Base-by-base conservation (phyloP, 2,888 invertebrate species). In the Mesochorus sp. region DNA sequence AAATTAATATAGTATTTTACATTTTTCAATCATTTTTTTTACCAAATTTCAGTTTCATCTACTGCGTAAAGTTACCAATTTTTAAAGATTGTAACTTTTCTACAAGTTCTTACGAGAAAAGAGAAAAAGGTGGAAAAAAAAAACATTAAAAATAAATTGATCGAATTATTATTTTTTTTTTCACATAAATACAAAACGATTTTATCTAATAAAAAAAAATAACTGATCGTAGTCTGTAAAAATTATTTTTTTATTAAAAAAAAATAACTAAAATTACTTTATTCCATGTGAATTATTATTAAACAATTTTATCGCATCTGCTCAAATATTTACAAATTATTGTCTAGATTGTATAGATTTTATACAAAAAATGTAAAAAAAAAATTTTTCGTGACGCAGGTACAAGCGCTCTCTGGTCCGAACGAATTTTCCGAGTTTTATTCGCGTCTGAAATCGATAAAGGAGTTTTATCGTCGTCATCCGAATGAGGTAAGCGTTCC, bases 391-490 rank as follows among this genome's bases (percentile, higher is more conserved):
- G 14, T 17, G 28, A 53, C 6, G 1, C 64, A 89, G 90, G 89
- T 91, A 2, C 91, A 91, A 90, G 96, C 98, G 0, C 92, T 99
- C 19, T 98, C 98, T 0, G 99, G 99, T 0, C 99, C 99, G 0
- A 99, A 99, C 93, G 99, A 99, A 90, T 99, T 99, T 91, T 96
- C 96, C 80, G 99, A 99, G 91, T 99, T 99, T 91, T 99, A 99
- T 91, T 94, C 95, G 0, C 93, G 99, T 37, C 93, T 99, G 8
- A 98, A 98, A 89, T 95, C 96, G 83, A 97, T 99, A 68, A 98
- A 98, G 91, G 99, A 99, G 85, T 99, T 99, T 89, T 98, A 99
- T 89, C 94, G 97, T 68, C 96, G 96, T 89, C 98, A 99, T 93
- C 98, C 98, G 0, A 97, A 98, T 92, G 98, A 99, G 94, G 96